These are phyloP conservation scores for Oreochromis mossambicus DNA, from an alignment of 2,797 vertebrate genomes.

Conservation along the genomic window DNA sequence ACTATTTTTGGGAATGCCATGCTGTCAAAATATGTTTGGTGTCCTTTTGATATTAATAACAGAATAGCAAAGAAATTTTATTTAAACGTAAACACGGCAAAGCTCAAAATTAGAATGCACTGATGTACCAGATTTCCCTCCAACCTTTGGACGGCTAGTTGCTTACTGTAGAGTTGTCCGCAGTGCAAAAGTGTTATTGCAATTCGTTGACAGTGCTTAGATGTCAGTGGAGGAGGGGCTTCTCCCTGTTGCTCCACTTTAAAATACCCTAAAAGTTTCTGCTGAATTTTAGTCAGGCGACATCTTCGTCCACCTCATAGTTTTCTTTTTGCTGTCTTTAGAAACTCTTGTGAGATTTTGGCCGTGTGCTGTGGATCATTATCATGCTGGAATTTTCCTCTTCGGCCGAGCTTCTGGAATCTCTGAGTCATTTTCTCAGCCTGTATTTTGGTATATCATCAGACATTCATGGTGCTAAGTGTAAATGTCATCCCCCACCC, in stretches of 20 bases:
- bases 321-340: not conserved
- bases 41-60: not conserved
- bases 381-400: not conserved
- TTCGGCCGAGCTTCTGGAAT: not conserved
- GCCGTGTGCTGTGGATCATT: not conserved
- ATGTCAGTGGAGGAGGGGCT: not conserved
- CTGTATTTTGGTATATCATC: not conserved
- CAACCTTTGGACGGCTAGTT: not conserved
- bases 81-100: not conserved
- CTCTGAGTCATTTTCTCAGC: not conserved
- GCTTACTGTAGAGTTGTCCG: not conserved
- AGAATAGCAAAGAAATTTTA: not conserved
- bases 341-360: not conserved
- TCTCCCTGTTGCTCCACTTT: not conserved
- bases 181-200: not conserved
- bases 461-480: not conserved
- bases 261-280: not conserved
- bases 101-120: not conserved
- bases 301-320: not conserved
- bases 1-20: not conserved
- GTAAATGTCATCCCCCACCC: not conserved
- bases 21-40: not conserved
- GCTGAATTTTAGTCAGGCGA: not conserved
- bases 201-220: not conserved
- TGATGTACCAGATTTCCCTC: not conserved